These are phyloP conservation scores for Drosophila lowei DNA, from an alignment of 1,140 invertebrate species.

Conservation along the genomic window DNA sequence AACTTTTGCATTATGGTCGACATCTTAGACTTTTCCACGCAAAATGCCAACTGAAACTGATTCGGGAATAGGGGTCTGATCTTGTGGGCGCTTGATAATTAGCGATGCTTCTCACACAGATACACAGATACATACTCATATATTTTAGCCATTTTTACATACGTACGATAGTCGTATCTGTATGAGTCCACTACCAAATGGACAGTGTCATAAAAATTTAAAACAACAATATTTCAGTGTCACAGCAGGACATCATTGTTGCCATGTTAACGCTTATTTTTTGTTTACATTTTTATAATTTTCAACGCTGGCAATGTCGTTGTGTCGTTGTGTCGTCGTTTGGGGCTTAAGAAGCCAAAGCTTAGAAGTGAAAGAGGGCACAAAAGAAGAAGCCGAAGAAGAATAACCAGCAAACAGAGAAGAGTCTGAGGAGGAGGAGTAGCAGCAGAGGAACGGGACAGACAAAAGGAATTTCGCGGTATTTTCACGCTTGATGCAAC, in stretches of 20 bases:
- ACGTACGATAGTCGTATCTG: neutral
- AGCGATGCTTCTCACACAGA: conserved; percentile 19
- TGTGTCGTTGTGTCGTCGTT: neutral
- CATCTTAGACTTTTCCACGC: no score
- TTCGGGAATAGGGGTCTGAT: neutral
- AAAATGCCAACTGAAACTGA: conserved; percentile 3
- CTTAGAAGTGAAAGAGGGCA: conserved; percentile 13
- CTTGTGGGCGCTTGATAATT: conserved; percentile 38
- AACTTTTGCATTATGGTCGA: no score
- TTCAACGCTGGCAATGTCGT: conserved; percentile 8
- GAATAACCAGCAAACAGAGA: conserved; percentile 4
- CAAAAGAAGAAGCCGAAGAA: neutral
- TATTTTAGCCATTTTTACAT: no score
- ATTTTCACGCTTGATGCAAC: conserved; percentile 79
- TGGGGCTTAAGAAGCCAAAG: conserved; percentile 38
- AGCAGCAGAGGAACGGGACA: conserved; percentile 1
- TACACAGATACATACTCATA: neutral
- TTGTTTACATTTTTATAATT: conserved; percentile 75
- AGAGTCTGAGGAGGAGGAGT: conserved; percentile 2
- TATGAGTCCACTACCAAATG: conserved; percentile 21
- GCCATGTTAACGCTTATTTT: conserved; percentile 82
- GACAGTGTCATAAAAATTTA: conserved; percentile 79
- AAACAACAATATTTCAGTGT: conserved; percentile 82
- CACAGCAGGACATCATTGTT: conserved; percentile 82
- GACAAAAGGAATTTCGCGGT: conserved; percentile 78